Percentiles rank a stretch among this genome's conserved stretches.
Conservation (phyloP, 2,113 vertebrate genomes). For the Pseudonaja textilis region DNA sequence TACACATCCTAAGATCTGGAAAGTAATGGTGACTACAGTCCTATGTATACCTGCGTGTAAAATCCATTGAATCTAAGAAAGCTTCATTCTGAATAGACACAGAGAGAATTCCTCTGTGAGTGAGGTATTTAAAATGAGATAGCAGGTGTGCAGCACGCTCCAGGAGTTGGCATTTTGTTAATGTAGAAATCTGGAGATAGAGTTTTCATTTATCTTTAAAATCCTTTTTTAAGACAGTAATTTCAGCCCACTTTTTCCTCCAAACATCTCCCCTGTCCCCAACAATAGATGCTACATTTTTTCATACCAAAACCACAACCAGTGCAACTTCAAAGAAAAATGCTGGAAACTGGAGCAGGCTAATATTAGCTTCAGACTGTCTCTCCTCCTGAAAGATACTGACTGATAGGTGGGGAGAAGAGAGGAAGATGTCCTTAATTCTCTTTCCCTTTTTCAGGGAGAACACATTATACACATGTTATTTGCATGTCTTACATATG, state of each 20-base stretch:
- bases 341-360: conserved; percentile 39
- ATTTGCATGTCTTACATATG: conserved; percentile 73
- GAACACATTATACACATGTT: conserved; percentile 70
- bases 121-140: background rate
- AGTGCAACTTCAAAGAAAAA: conserved; percentile 62
- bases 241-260: conserved; percentile 49
- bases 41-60: background rate
- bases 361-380: conserved; percentile 60
- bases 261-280: conserved; percentile 35
- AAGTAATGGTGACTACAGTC: background rate
- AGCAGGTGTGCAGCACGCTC: background rate
- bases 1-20: background rate
- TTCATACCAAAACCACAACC: conserved; percentile 37
- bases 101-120: background rate
- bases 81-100: background rate
- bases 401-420: background rate
- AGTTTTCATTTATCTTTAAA: conserved; percentile 1
- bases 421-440: conserved; percentile 54
- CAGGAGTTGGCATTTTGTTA: background rate
- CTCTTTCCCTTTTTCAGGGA: conserved; percentile 55
- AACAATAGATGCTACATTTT: conserved; percentile 40
- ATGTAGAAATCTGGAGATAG: background rate
- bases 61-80: background rate
- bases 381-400: conserved; percentile 59
- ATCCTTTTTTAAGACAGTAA: conserved; percentile 37